Base-by-base conservation (phyloP, 2,888 invertebrate species). In the Ypsolopha scabrella region DNA sequence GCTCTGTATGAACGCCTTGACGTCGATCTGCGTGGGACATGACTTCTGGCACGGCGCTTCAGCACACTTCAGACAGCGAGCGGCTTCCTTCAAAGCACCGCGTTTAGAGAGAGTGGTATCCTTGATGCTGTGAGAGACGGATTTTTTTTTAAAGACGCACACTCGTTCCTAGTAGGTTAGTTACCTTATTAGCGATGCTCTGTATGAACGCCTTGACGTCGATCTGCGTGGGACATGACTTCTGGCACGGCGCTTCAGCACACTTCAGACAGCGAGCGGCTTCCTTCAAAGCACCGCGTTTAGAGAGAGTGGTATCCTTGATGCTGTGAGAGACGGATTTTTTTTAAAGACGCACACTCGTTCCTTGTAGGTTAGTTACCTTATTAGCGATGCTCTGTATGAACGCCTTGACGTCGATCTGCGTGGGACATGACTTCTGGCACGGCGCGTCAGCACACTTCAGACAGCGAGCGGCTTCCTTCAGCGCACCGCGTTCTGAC, bases 41-140 rank as follows among this genome's bases (percentile, higher is more conserved):
- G 97, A 96, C 77, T 99, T 99, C 81, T 99, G 99, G 67, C 99
- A 99, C 0, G 98, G 98, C 0, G 98, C 98, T 79, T 99, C 98
- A 0, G 94, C 96, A 71, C 97, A 97, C 73, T 97, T 97, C 14
- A 97, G 83, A 64, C 97, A 97, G 48, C 97, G 87, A 0, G 93
- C 91, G 0, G 98, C 95, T 77, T 98, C 98, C 57, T 88, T 91
- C 38, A 99, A 80, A 0, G 99, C 99, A 0, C 94, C 98, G 11
- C 99, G 90, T 76, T 99, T 99, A 52, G 98, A 97, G 45, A 99
- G 72, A 0, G 99, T 99, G 1, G 98, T 99, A 65, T 97, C 98
- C 72, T 99, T 99, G 55, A 99, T 94, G 68, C 73, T 97, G 7
- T n/a, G n/a, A n/a, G n/a, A n/a, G n/a, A n/a, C n/a, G n/a, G n/a